These are phyloP conservation scores for Phyllotreta striolata DNA, from an alignment of 2,888 invertebrate species.

Conservation along the genomic window DNA sequence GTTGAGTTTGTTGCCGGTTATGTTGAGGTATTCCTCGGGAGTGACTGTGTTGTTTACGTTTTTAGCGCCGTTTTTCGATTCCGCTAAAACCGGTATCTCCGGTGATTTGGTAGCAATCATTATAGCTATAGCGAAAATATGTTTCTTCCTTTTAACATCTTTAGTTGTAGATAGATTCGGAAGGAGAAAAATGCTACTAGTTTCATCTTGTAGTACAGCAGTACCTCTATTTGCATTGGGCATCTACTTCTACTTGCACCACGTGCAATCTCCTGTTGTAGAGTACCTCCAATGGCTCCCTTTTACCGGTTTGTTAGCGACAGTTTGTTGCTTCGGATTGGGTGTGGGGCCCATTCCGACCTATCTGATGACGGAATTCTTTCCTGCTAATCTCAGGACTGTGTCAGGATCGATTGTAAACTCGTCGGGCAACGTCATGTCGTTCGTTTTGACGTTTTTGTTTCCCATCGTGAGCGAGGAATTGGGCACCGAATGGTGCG, in stretches of 20 bases:
- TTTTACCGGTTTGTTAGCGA: constrained; percentile 71
- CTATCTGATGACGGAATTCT: constrained; percentile 82
- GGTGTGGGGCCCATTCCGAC: constrained; percentile 79
- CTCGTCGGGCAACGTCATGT: constrained; percentile 29
- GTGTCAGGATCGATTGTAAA: constrained; percentile 60
- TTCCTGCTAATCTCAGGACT: constrained; percentile 78
- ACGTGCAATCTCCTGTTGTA: constrained; percentile 44
- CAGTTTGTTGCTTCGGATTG: constrained; percentile 73
- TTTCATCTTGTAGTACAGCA: constrained; percentile 71
- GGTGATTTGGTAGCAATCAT: constrained; percentile 74
- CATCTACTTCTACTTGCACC: constrained; percentile 69
- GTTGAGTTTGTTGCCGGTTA: constrained; percentile 37
- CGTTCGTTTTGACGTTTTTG: background rate
- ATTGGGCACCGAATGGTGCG: constrained; percentile 25
- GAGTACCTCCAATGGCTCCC: constrained; percentile 71
- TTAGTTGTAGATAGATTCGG: constrained; percentile 78
- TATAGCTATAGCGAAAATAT: constrained; percentile 78
- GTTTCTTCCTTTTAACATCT: constrained; percentile 72
- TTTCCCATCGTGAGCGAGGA: constrained; percentile 32
- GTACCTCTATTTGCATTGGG: constrained; percentile 66
- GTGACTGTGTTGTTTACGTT: constrained; percentile 23
- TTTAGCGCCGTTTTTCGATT: constrained; percentile 30
- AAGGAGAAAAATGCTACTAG: constrained; percentile 71
- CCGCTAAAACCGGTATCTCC: constrained; percentile 16
- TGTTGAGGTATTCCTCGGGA: constrained; percentile 25